A percentile compares a stretch with the other conserved stretches of the same genome.
phyloP scores from a whole-genome alignment of 2,797 vertebrate genomes.

The Gymnothorax javanicus region DNA sequence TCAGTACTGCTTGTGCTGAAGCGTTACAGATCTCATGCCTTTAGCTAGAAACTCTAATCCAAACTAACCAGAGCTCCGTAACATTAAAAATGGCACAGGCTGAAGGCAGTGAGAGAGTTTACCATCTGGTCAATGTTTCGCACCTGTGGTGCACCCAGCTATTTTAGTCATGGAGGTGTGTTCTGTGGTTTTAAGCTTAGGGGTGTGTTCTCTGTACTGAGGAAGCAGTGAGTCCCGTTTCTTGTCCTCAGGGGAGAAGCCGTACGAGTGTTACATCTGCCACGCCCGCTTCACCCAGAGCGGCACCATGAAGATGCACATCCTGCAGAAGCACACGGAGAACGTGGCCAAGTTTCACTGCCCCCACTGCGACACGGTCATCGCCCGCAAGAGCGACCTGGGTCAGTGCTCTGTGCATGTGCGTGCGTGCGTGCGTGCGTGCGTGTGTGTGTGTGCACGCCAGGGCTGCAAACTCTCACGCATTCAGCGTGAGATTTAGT shows the following conservation, averaged over 20 bases:
- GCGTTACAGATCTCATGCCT: not conserved
- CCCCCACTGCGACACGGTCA: slow-evolving; percentile 97
- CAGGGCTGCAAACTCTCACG: no score
- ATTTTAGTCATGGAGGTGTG: not conserved
- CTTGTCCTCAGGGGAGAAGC: slow-evolving; percentile 86
- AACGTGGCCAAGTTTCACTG: slow-evolving; percentile 99
- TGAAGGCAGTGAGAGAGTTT: not conserved
- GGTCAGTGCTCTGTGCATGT: slow-evolving; percentile 70
- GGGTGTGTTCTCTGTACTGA: not conserved
- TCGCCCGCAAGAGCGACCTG: slow-evolving; percentile 94
- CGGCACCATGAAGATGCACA: slow-evolving; percentile 99
- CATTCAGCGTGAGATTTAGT: no score
- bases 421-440: not conserved
- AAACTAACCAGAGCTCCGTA: not conserved
- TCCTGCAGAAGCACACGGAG: slow-evolving; percentile 98
- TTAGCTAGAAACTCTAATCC: not conserved
- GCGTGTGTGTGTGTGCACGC: not conserved
- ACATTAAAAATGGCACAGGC: not conserved
- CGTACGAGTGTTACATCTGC: slow-evolving; percentile 99
- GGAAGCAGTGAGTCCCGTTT: not conserved
- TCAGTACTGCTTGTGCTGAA: not conserved
- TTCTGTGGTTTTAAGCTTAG: not conserved
- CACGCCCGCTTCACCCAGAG: slow-evolving; percentile 98
- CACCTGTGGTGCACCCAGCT: not conserved
- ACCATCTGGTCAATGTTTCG: not conserved